phyloP scores from a whole-genome alignment of 2,797 vertebrate genomes.

The Dipus sagitta region DNA sequence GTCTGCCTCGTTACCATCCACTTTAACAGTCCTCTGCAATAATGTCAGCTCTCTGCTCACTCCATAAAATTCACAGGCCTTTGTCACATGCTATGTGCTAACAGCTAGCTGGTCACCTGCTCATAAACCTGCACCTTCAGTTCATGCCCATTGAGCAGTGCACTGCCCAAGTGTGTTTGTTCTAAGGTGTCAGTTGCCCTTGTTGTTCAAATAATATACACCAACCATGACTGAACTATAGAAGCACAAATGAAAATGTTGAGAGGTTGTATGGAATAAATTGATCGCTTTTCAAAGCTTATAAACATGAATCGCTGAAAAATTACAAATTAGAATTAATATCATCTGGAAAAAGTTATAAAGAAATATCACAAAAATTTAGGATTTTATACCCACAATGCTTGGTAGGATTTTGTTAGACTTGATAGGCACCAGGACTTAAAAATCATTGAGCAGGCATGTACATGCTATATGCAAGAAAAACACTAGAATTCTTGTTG shows the following conservation, averaged over 20 bases:
- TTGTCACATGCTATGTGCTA: neutral
- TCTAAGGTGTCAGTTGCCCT: neutral
- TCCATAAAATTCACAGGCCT: neutral
- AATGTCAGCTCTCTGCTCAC: neutral
- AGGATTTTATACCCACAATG: neutral
- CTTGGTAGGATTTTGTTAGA: neutral
- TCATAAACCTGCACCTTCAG: neutral
- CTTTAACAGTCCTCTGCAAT: neutral
- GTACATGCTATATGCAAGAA: neutral
- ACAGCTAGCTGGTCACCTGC: neutral
- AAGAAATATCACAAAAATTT: neutral
- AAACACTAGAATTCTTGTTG: neutral
- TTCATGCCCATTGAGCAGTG: neutral
- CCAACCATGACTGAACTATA: slow-evolving; percentile 9
- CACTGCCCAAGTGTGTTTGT: neutral
- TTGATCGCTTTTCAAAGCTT: neutral
- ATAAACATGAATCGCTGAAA: slow-evolving; percentile 17
- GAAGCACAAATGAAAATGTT: neutral
- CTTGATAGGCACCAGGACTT: neutral
- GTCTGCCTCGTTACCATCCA: slow-evolving; percentile 12
- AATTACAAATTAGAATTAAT: neutral
- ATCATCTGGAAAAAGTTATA: neutral
- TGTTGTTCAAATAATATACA: slow-evolving; percentile 9
- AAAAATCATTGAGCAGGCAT: neutral
- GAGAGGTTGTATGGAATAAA: neutral